Base-by-base conservation (phyloP, 1,140 invertebrate genomes). In the Akabosia matsudoensis region DNA sequence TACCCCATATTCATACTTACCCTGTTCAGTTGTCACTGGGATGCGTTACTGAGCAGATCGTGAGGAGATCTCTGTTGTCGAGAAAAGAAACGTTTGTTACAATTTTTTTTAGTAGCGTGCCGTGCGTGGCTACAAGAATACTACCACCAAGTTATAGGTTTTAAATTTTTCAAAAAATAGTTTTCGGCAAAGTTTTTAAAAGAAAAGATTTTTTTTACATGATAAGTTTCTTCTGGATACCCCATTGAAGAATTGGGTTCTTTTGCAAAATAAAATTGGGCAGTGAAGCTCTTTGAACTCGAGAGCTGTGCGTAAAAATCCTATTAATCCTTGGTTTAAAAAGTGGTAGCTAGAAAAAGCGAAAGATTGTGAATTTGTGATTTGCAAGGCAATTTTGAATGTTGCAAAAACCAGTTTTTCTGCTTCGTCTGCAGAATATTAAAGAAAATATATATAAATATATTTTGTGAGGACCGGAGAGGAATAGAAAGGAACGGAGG, bases 371-470 rank as follows among this genome's bases (percentile, higher is more conserved):
- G 37, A 18, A 45, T 7, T 45, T 45, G 37, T 45, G 37, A 22
- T 45, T 45, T 18, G 37, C 37, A 45, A 18, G 18, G 37, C 18
- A 45, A 14, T 61, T 61, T 22, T 7, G 61, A 67, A 7, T 16
- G 1, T 67, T 67, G 61, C 61, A 31, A 22, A 67, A 67, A 67
- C 61, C 61, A 30, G 61, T 67, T 67, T 67, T 7, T 2, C 61
- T 67, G 61, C 61, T 67, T 67, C 30, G 61, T 30, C 4, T 67
- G 54, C 37, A 45, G 37, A 45, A 45, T 45, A 45, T 45, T 45
- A n/a, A n/a, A n/a, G n/a, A n/a, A n/a, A n/a, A n/a, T n/a, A n/a
- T n/a, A n/a, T n/a, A n/a, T n/a, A n/a, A n/a, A n/a, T n/a, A n/a
- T n/a, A n/a, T 45, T 45, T 10, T 45, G 7, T 45, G 37, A 45